Evolutionary conservation across 2,888 invertebrate species (phyloP).

Genomic region (Metellina segmentata): DNA sequence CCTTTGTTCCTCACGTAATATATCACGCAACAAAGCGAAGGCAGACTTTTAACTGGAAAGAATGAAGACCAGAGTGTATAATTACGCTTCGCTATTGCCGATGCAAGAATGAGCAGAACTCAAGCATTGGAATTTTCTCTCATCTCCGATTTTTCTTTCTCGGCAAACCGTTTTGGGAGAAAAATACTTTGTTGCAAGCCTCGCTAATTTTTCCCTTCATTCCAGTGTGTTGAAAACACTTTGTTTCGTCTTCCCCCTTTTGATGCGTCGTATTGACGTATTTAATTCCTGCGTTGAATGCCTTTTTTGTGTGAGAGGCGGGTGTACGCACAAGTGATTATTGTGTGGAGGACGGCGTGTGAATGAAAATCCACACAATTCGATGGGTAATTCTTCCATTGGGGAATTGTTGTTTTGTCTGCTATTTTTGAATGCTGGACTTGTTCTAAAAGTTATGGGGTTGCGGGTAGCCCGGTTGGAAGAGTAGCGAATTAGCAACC

Average conservation of each 20-base stretch:
- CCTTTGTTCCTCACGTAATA: background rate
- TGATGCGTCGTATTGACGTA: background rate
- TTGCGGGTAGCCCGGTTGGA: too few relatives aligned
- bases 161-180: background rate
- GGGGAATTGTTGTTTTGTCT: background rate
- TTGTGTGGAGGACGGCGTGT: background rate
- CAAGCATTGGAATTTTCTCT: slow-evolving; percentile 16
- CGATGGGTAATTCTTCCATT: background rate
- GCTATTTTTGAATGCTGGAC: background rate
- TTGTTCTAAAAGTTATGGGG: too few relatives aligned
- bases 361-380: background rate
- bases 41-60: slow-evolving; percentile 18
- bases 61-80: background rate
- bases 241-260: slow-evolving; percentile 6
- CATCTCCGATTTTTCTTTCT: slow-evolving; percentile 26
- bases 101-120: background rate
- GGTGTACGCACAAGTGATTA: slow-evolving; percentile 37
- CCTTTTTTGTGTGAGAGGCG: background rate
- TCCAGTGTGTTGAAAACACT: background rate
- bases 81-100: background rate
- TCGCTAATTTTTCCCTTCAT: slow-evolving; percentile 2
- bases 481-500: too few relatives aligned
- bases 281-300: slow-evolving; percentile 14
- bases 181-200: slow-evolving; percentile 22
- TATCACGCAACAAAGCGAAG: slow-evolving; percentile 20